Evolutionary conservation across 2,113 vertebrate genomes (phyloP).

Genomic region (Ariopsis seemanni): DNA sequence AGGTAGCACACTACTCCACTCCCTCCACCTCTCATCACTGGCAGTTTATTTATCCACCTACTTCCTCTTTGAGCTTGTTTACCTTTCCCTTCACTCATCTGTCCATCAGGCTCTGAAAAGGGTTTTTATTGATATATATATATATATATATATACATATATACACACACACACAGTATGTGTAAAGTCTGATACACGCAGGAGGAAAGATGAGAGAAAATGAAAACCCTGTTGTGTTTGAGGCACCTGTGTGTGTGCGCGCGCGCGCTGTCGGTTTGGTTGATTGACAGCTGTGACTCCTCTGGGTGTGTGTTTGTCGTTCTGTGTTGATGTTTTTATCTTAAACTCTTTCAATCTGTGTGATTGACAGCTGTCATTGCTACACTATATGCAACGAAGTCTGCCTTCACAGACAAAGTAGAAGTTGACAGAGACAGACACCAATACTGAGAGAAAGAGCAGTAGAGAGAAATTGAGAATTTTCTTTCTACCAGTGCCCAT

Average conservation of each 20-base stretch:
- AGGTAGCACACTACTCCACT: constrained; percentile 70
- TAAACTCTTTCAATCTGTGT: constrained; percentile 73
- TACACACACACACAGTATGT: background rate
- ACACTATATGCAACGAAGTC: background rate
- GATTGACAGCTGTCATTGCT: constrained; percentile 68
- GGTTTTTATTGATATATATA: background rate
- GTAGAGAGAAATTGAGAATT: constrained; percentile 32
- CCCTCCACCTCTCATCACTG: background rate
- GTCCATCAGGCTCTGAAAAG: background rate
- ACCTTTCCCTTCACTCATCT: background rate
- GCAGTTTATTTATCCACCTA: constrained; percentile 66
- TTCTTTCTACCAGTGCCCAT: background rate
- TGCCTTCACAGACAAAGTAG: constrained; percentile 33
- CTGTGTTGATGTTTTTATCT: constrained; percentile 68
- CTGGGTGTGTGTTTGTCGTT: constrained; percentile 57
- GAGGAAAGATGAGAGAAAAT: background rate
- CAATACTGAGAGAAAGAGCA: constrained; percentile 50
- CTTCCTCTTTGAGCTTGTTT: constrained; percentile 51
- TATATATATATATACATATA: background rate
- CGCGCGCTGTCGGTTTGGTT: constrained; percentile 69
- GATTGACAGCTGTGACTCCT: constrained; percentile 76
- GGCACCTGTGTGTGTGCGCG: constrained; percentile 14
- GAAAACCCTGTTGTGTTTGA: constrained; percentile 5
- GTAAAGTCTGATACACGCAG: background rate
- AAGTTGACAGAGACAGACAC: constrained; percentile 53